phyloP scores from a whole-genome alignment of 2,888 invertebrate genomes.

The Eledona agricola region DNA sequence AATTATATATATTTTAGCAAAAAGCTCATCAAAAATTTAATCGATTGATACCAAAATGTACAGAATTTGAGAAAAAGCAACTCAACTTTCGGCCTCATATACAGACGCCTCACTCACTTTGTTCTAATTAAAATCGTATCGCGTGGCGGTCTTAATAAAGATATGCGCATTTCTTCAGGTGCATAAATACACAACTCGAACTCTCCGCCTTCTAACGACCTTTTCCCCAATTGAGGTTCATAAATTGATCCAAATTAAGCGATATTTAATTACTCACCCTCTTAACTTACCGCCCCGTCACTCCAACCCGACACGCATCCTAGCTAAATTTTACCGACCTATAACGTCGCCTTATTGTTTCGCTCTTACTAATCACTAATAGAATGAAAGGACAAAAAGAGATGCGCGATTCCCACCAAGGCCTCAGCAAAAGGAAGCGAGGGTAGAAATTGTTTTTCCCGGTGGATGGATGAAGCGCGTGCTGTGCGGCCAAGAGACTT shows the following conservation, averaged over 20 bases:
- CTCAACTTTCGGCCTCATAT: too few species aligned
- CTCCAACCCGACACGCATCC: constrained; percentile 45
- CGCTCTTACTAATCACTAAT: constrained; percentile 47
- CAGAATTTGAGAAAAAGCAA: too few species aligned
- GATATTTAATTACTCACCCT: constrained; percentile 55
- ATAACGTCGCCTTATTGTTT: too few species aligned
- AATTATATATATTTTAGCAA: too few species aligned
- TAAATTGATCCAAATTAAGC: constrained; percentile 58
- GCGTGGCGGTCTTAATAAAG: constrained; percentile 27
- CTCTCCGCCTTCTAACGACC: constrained; percentile 40
- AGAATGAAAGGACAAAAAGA: constrained; percentile 35
- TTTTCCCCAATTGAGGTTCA: constrained; percentile 51
- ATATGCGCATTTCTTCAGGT: constrained; percentile 42
- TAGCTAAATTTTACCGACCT: constrained; percentile 54
- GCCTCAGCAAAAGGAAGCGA: constrained; percentile 4
- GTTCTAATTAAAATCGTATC: constrained; percentile 25
- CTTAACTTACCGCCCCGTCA: constrained; percentile 39
- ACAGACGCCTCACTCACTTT: neutral
- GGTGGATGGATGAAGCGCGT: constrained; percentile 57
- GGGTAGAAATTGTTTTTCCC: constrained; percentile 62
- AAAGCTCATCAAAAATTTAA: too few species aligned
- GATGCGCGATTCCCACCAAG: constrained; percentile 9
- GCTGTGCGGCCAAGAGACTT: constrained; percentile 49
- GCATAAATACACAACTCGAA: constrained; percentile 44
- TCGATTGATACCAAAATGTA: too few species aligned